Evolutionary conservation across 1,140 invertebrate species (phyloP).

Genomic region (Chrysomallon squamiferum): DNA sequence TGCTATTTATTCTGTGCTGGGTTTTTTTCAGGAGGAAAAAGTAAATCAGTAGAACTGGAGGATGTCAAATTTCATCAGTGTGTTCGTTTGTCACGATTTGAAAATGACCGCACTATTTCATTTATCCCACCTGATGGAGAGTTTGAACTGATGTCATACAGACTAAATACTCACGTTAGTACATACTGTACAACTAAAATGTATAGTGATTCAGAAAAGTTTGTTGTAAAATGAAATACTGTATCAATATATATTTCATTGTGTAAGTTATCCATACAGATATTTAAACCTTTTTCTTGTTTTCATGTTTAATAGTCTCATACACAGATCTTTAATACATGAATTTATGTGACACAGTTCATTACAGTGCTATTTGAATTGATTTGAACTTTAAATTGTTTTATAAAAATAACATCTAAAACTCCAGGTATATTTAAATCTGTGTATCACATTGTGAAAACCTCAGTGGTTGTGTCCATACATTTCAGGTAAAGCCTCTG

Average conservation of each 20-base stretch:
- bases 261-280: neutral
- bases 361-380: too few relatives aligned
- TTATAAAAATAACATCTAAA: too few relatives aligned
- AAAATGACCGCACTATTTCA: conserved; percentile 98
- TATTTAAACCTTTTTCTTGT: neutral
- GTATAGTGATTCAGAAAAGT: neutral
- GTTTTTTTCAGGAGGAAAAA: conserved; percentile 77
- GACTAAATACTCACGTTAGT: conserved; percentile 92
- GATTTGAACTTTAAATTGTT: too few relatives aligned
- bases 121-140: conserved; percentile 99
- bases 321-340: too few relatives aligned
- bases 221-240: neutral
- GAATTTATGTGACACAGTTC: too few relatives aligned
- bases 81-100: conserved; percentile 94
- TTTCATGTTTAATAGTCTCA: neutral
- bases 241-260: neutral
- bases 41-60: conserved; percentile 98
- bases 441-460: too few relatives aligned
- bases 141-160: conserved; percentile 99
- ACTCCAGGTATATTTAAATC: too few relatives aligned
- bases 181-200: too few relatives aligned
- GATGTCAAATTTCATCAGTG: conserved; percentile 99
- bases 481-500: conserved; percentile 84
- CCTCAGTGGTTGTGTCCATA: too few relatives aligned
- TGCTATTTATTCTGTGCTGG: too few relatives aligned